Evolutionary conservation across 2,797 vertebrate species (phyloP).

Genomic region (Caiman crocodilus): DNA sequence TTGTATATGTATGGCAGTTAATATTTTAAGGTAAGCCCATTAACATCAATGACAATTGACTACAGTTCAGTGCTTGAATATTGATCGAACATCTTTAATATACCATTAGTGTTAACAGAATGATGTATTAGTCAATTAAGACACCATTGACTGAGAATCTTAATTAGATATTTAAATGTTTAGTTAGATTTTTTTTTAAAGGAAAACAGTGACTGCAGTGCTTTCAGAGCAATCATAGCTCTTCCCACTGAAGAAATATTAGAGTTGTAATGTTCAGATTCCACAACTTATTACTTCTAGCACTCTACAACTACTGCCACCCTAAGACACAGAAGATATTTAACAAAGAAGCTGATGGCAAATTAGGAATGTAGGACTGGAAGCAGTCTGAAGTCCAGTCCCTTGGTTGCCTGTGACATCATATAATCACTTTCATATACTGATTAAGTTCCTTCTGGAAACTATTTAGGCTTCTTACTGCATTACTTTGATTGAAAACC

Average conservation of each 20-base stretch:
- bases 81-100: constrained; percentile 74
- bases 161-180: constrained; percentile 77
- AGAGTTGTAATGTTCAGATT: not conserved
- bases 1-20: constrained; percentile 32
- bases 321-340: not conserved
- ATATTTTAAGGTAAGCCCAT: constrained; percentile 71
- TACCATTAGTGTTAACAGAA: constrained; percentile 73
- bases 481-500: too few species aligned
- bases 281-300: not conserved
- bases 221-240: not conserved
- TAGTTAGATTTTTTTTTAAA: constrained; percentile 55
- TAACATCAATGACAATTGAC: constrained; percentile 70
- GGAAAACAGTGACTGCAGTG: constrained; percentile 19
- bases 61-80: constrained; percentile 65
- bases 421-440: too few species aligned
- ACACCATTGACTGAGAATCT: constrained; percentile 66
- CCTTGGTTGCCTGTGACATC: too few species aligned
- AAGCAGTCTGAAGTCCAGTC: too few species aligned
- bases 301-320: constrained; percentile 8
- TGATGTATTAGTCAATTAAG: constrained; percentile 75
- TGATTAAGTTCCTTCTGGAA: too few species aligned
- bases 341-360: not conserved
- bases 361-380: too few species aligned
- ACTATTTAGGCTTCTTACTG: too few species aligned
- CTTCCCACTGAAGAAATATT: not conserved